Evolutionary conservation across 1,140 invertebrate species (phyloP).

Genomic region (Radopholus similis): DNA sequence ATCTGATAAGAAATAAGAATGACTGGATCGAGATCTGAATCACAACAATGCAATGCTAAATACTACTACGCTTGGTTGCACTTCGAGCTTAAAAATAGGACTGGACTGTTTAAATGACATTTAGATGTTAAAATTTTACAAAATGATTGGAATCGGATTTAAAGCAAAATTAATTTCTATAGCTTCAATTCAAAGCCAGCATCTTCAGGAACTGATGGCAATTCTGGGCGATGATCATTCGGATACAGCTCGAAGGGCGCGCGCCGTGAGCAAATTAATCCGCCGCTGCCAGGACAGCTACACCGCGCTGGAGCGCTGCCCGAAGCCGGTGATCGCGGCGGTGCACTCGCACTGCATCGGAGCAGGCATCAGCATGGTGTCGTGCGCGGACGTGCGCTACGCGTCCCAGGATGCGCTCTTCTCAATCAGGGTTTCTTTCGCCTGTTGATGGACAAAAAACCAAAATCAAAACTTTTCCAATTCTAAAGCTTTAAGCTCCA

Average conservation of each 20-base stretch:
- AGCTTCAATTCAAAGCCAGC: constrained; percentile 2
- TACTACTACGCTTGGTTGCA: too few relatives aligned
- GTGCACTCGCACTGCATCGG: constrained; percentile 67
- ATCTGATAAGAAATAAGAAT: too few relatives aligned
- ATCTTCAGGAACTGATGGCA: constrained; percentile 30
- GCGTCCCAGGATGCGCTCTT: constrained; percentile 86
- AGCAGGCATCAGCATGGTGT: constrained; percentile 79
- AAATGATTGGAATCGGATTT: too few relatives aligned
- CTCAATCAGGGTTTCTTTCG: constrained; percentile 68
- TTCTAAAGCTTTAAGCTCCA: too few relatives aligned
- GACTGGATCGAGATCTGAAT: too few relatives aligned
- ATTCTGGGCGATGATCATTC: constrained; percentile 61
- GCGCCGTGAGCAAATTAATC: constrained; percentile 66
- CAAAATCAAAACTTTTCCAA: not conserved
- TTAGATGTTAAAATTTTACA: too few relatives aligned
- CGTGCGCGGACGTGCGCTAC: constrained; percentile 84
- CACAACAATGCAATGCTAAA: too few relatives aligned
- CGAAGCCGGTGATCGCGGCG: constrained; percentile 69
- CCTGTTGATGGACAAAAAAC: too few relatives aligned
- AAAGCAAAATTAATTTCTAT: too few relatives aligned
- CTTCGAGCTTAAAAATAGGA: too few relatives aligned
- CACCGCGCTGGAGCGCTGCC: constrained; percentile 68
- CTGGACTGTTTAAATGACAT: too few relatives aligned
- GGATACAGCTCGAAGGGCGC: constrained; percentile 76
- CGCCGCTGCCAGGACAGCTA: constrained; percentile 68